Evolutionary conservation across 2,113 vertebrate genomes (phyloP).

Genomic region (Cottus gobio): DNA sequence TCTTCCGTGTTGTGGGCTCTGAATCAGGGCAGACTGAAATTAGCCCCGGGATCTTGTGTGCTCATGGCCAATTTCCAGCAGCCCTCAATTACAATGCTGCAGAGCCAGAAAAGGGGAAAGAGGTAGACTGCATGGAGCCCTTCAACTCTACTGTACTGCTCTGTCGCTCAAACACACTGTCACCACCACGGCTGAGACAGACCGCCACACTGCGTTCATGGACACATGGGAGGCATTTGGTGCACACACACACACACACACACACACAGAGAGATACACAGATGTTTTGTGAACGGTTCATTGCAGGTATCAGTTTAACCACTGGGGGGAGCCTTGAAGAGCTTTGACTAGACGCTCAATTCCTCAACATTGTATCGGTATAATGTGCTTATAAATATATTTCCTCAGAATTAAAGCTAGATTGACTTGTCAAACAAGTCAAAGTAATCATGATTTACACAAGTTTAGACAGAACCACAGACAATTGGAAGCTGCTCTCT

Average conservation of each 20-base stretch:
- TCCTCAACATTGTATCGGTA: constrained; percentile 16
- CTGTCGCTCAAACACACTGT: constrained; percentile 77
- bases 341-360: constrained; percentile 1
- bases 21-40: constrained; percentile 78
- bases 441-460: constrained; percentile 41
- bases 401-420: constrained; percentile 35
- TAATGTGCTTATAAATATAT: constrained; percentile 24
- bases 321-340: constrained; percentile 69
- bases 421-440: constrained; percentile 27
- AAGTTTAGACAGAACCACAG: constrained; percentile 48
- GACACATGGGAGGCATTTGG: constrained; percentile 60
- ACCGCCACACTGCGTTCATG: constrained; percentile 43
- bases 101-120: constrained; percentile 80
- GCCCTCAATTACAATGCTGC: constrained; percentile 83
- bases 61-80: constrained; percentile 80
- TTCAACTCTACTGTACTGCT: constrained; percentile 69
- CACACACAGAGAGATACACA: constrained; percentile 20
- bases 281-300: constrained; percentile 35
- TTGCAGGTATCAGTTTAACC: constrained; percentile 54
- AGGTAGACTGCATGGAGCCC: constrained; percentile 84
- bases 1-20: constrained; percentile 60
- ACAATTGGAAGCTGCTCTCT: constrained; percentile 51
- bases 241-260: constrained; percentile 1
- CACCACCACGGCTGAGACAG: constrained; percentile 58
- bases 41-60: constrained; percentile 77